Evolutionary conservation across 92 coral and sea anemone species (phyloP), one percentile per base, ranked within the genome.

Genomic region (Paragorgia papillata): DNA sequence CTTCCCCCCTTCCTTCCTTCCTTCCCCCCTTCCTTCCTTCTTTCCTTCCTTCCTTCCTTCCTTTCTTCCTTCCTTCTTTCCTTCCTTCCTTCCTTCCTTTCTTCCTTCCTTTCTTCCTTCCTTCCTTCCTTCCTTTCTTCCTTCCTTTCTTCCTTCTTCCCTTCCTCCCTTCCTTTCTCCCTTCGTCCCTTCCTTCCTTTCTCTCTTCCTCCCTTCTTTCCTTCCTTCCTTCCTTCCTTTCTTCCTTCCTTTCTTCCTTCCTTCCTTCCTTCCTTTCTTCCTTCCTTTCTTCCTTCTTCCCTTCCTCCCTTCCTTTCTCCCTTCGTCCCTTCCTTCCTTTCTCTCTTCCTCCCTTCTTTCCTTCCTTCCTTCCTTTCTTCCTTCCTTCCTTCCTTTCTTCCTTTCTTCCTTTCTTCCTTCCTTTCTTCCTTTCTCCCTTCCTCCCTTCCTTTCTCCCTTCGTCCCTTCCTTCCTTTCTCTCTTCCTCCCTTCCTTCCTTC

Each of bases 131-230:
- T 19, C 34, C 50, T 35, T 19, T 0, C 22, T 14, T 22, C 10
- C 29, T n/a, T 33, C 33, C 65, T 32, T 25, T 51, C 29, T 27
- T 54, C n/a, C 44, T 80, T 68, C 29, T 57, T 67, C 48, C 10
- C 7, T 30, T 19, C 31, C n/a, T 46, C 28, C 35, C 30, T 30
- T 0, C 10, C 18, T 8, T 25, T 28, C 20, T 34, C 26, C 14
- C 2, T 19, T 30, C 26, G 27, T 29, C 9, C 19, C 64, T 46
- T 46, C n/a, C 9, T 46, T 46, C 55, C 34, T 41, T 22, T 34
- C n/a, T 46, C n/a, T 25, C 31, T 32, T 34, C 34, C 50, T 58
- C 10, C 20, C 22, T 24, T 10, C 22, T 17, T 31, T 58, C 56
- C 65, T 53, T 25, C 32, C 61, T 68, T 68, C 29, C 62, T 67